phyloP scores from a whole-genome alignment of 53 echinoderm and acorn worm species.

The Paracentrotus lividus region DNA sequence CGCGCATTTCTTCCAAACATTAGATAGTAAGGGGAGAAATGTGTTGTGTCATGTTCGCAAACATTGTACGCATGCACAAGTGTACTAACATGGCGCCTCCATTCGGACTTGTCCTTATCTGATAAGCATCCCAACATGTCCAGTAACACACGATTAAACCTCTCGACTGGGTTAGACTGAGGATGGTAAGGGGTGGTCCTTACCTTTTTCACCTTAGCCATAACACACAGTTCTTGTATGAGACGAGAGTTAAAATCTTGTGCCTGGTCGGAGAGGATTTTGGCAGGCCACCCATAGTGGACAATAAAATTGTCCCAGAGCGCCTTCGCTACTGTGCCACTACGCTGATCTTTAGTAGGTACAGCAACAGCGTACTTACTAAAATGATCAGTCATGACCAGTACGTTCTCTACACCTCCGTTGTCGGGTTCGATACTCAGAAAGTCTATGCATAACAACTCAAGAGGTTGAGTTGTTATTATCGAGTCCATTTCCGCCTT shows the following conservation, averaged over 20 bases:
- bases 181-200: slow-evolving; percentile 72
- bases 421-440: slow-evolving; percentile 60
- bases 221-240: slow-evolving; percentile 60
- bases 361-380: slow-evolving; percentile 59
- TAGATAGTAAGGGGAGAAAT: slow-evolving; percentile 50
- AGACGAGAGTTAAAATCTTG: slow-evolving; percentile 63
- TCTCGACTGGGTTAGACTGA: slow-evolving; percentile 56
- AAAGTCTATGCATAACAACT: slow-evolving; percentile 50
- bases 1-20: slow-evolving; percentile 66
- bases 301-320: slow-evolving; percentile 77
- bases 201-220: slow-evolving; percentile 43
- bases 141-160: slow-evolving; percentile 60
- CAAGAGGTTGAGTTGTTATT: slow-evolving; percentile 56
- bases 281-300: slow-evolving; percentile 75
- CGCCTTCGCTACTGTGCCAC: slow-evolving; percentile 45
- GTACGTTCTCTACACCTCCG: slow-evolving; percentile 52
- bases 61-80: slow-evolving; percentile 65
- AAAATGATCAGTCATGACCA: slow-evolving; percentile 63
- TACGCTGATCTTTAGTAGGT: slow-evolving; percentile 59
- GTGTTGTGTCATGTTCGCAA: slow-evolving; percentile 59
- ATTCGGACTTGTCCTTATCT: slow-evolving; percentile 49
- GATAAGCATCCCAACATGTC: slow-evolving; percentile 68
- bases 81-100: slow-evolving; percentile 45
- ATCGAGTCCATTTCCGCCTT: slow-evolving; percentile 68
- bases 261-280: slow-evolving; percentile 72